phyloP scores from a whole-genome alignment of 92 coral and sea anemone genomes.

The Palythoa caribaeorum region DNA sequence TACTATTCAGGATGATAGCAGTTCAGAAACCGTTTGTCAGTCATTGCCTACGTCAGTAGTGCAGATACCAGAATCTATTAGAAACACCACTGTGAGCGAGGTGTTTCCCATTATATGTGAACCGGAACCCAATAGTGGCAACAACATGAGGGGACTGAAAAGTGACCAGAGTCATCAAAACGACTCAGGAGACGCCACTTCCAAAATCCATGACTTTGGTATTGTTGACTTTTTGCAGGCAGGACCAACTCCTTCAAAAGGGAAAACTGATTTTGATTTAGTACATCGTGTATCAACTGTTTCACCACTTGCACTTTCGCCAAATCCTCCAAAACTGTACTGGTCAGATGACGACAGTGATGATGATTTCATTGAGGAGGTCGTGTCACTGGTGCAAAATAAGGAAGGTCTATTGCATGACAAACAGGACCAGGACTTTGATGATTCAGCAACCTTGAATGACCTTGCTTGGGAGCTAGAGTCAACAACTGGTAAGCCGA shows the following conservation, averaged over 20 bases:
- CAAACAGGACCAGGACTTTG: slow-evolving; percentile 84
- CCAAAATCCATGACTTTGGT: slow-evolving; percentile 80
- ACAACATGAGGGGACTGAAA: not conserved
- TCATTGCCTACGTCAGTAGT: slow-evolving; percentile 59
- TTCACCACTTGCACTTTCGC: slow-evolving; percentile 77
- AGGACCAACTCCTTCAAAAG: slow-evolving; percentile 68
- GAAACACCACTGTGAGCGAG: not conserved
- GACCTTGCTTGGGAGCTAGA: slow-evolving; percentile 97
- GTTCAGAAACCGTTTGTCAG: not conserved
- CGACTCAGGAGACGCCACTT: not conserved
- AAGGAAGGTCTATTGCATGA: slow-evolving; percentile 52
- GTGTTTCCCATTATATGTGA: slow-evolving; percentile 18
- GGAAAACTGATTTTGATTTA: slow-evolving; percentile 63
- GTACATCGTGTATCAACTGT: slow-evolving; percentile 91
- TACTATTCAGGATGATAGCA: slow-evolving; percentile 1
- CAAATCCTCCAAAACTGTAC: slow-evolving; percentile 80
- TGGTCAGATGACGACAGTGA: slow-evolving; percentile 92
- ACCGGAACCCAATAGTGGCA: slow-evolving; percentile 20
- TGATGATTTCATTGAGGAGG: slow-evolving; percentile 75
- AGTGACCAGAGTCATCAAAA: not conserved
- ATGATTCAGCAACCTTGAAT: slow-evolving; percentile 88
- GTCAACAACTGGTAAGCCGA: slow-evolving; percentile 88
- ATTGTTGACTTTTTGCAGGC: slow-evolving; percentile 81
- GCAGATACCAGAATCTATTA: slow-evolving; percentile 60
- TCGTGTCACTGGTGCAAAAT: slow-evolving; percentile 42